Evolutionary conservation across 2,797 vertebrate genomes (phyloP).

Genomic region (Macropus fuliginosus): DNA sequence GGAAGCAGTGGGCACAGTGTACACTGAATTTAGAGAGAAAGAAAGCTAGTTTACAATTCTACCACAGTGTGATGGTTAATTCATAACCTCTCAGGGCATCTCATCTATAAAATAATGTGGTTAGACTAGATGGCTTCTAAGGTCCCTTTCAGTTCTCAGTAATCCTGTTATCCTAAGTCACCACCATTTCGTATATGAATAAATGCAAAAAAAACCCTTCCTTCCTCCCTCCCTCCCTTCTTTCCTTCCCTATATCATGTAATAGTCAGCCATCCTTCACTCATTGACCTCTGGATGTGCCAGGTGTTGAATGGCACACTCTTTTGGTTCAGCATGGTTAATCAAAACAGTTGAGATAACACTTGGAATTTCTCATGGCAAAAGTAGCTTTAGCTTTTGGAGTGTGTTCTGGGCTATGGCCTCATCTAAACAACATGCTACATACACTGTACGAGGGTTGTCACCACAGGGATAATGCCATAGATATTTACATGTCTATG

Average conservation of each 20-base stretch:
- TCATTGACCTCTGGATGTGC: neutral
- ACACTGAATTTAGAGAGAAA: neutral
- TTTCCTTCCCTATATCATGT: neutral
- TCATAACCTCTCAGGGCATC: neutral
- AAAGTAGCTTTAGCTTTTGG: neutral
- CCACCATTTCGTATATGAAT: neutral
- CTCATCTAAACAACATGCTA: neutral
- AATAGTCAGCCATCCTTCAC: neutral
- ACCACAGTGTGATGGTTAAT: neutral
- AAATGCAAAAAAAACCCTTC: neutral
- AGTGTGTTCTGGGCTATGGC: neutral
- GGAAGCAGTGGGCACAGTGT: neutral
- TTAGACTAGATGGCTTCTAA: neutral
- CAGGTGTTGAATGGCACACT: neutral
- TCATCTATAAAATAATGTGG: neutral
- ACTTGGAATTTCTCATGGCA: neutral
- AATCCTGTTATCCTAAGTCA: neutral
- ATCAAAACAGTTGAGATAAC: neutral
- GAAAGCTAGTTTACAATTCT: neutral
- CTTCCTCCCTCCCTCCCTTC: neutral
- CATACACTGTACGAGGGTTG: neutral
- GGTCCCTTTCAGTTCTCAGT: neutral
- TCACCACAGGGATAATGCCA: neutral
- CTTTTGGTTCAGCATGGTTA: neutral
- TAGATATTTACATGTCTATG: neutral